Evolutionary conservation across 2,797 vertebrate genomes (phyloP).

Genomic region (Silurus lanzhouensis): DNA sequence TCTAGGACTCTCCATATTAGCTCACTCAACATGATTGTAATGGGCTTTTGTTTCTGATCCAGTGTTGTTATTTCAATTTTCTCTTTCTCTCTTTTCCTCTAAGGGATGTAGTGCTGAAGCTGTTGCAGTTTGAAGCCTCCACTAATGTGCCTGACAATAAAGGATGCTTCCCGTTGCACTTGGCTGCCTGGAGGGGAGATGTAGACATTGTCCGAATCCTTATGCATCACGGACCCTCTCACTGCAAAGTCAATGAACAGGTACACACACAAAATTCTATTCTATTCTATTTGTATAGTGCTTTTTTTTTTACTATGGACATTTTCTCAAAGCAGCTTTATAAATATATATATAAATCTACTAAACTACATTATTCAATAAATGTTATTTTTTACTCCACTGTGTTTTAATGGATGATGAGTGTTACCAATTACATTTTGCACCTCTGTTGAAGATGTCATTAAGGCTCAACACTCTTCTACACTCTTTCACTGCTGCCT

Average conservation of each 20-base stretch:
- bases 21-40: not conserved
- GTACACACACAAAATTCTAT: slow-evolving; percentile 62
- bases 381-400: no score
- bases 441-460: no score
- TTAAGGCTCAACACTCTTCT: no score
- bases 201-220: slow-evolving; percentile 95
- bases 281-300: no score
- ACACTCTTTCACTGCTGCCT: no score
- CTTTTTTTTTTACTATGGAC: no score
- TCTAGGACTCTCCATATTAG: not conserved
- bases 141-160: slow-evolving; percentile 93
- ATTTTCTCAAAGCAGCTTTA: no score
- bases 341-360: no score
- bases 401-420: no score
- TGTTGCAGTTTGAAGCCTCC: slow-evolving; percentile 92
- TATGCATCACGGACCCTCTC: slow-evolving; percentile 89
- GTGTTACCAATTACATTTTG: no score
- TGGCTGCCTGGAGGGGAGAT: slow-evolving; percentile 95
- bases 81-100: slow-evolving; percentile 30
- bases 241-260: slow-evolving; percentile 95
- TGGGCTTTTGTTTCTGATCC: not conserved
- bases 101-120: slow-evolving; percentile 93
- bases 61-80: not conserved
- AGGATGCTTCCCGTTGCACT: slow-evolving; percentile 93
- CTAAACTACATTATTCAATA: no score